These are phyloP conservation scores for Ganaspis brasiliensis DNA, from an alignment of 2,888 invertebrate species.

Conservation along the genomic window DNA sequence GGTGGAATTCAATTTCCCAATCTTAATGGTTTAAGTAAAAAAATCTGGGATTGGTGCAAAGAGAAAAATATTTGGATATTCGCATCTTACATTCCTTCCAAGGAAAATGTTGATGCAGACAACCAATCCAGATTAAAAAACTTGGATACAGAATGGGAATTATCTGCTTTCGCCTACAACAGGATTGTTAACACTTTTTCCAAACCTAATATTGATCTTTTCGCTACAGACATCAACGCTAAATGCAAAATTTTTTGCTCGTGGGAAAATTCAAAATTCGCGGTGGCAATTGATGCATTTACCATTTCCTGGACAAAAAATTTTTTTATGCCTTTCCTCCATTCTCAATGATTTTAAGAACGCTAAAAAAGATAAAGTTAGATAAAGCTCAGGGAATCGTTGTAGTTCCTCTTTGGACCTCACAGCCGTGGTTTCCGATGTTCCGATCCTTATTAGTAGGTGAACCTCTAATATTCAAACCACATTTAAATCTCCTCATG, in stretches of 20 bases:
- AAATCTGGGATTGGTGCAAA: conserved; percentile 53
- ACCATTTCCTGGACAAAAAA: conserved; percentile 57
- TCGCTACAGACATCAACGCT: neutral
- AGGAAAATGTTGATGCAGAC: conserved; percentile 45
- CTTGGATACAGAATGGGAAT: conserved; percentile 5
- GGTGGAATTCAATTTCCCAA: conserved; percentile 45
- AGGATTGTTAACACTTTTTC: neutral
- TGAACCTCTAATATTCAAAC: conserved; percentile 60
- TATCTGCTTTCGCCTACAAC: neutral
- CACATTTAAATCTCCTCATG: conserved; percentile 59
- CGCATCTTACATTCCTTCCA: conserved; percentile 46
- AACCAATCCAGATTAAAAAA: conserved; percentile 33
- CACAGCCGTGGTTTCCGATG: conserved; percentile 70
- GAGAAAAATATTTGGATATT: conserved; percentile 40
- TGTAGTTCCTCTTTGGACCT: conserved; percentile 68
- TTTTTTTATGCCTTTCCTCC: conserved; percentile 69
- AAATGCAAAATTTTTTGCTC: conserved; percentile 19
- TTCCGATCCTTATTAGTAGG: conserved; percentile 52
- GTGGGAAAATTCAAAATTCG: conserved; percentile 50
- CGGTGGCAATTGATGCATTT: conserved; percentile 66
- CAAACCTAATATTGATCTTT: conserved; percentile 1
- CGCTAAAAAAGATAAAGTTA: conserved; percentile 65
- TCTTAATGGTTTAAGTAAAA: conserved; percentile 34
- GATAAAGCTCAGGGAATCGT: conserved; percentile 68
- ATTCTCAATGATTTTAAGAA: conserved; percentile 65